Conservation (phyloP, 2,888 invertebrate species). For the Drosophila neotestacea region DNA sequence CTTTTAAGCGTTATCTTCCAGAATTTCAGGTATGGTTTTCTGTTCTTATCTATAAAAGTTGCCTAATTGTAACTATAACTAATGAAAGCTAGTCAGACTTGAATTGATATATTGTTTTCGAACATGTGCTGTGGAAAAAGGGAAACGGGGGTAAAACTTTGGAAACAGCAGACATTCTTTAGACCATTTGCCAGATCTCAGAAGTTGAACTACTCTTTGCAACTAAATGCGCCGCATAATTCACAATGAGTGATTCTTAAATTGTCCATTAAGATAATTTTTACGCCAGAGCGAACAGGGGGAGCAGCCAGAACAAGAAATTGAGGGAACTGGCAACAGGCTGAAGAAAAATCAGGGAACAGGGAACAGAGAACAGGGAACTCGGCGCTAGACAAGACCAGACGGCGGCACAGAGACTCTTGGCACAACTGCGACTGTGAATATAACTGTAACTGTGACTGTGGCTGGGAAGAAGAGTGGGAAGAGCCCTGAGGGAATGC, state of each 20-base stretch:
- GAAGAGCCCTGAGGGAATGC: neutral
- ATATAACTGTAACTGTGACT: neutral
- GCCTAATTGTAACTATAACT: neutral
- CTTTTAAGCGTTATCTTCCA: too few relatives aligned
- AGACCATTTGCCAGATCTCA: constrained; percentile 59
- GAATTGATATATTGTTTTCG: neutral
- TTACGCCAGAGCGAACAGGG: constrained; percentile 68
- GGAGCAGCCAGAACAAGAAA: constrained; percentile 24
- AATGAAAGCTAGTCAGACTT: neutral
- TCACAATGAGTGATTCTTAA: constrained; percentile 83
- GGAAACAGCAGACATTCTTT: constrained; percentile 55
- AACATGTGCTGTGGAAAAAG: neutral
- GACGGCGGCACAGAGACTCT: constrained; percentile 46
- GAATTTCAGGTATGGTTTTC: neutral
- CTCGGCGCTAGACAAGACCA: constrained; percentile 44
- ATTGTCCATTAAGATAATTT: constrained; percentile 83
- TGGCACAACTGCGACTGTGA: constrained; percentile 32
- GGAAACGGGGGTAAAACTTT: constrained; percentile 34
- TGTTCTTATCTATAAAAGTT: neutral
- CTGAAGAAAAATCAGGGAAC: neutral
- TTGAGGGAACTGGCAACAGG: constrained; percentile 3
- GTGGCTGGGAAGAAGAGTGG: constrained; percentile 1
- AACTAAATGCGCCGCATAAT: constrained; percentile 82
- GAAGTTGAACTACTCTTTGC: constrained; percentile 64
- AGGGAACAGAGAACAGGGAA: constrained; percentile 16